A percentile compares a stretch with the other conserved stretches of the same genome.
These are phyloP conservation scores for Saccostrea echinata DNA, from an alignment of 1,140 invertebrate genomes.

Conservation along the genomic window DNA sequence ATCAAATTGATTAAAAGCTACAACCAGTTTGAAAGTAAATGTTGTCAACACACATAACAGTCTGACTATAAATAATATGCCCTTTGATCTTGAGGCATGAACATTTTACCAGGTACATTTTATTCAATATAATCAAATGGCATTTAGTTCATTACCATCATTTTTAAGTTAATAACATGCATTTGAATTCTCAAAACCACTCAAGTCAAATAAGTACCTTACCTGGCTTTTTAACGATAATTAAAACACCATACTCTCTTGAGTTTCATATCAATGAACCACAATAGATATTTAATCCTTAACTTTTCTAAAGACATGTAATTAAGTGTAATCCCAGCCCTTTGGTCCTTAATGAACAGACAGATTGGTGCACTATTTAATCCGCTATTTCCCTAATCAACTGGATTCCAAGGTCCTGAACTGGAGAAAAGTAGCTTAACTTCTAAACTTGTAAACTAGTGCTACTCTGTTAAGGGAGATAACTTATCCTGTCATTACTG, in stretches of 20 bases:
- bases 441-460: background rate
- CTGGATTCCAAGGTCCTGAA: background rate
- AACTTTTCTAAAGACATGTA: constrained; percentile 17
- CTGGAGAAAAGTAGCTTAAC: constrained; percentile 10
- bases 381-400: background rate
- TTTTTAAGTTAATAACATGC: no score
- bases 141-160: no score
- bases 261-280: background rate
- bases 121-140: no score
- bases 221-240: background rate
- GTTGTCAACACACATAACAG: no score
- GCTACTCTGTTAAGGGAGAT: background rate
- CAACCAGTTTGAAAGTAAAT: no score
- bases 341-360: background rate
- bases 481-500: background rate
- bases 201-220: background rate
- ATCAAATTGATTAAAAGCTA: no score
- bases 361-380: constrained; percentile 31
- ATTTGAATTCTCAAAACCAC: no score
- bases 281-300: background rate
- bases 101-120: no score
- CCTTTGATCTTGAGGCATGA: no score
- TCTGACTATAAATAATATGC: no score
- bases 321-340: background rate
- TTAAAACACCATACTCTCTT: background rate